A percentile compares a stretch with the other conserved stretches of the same genome.
phyloP scores from a whole-genome alignment of 1,140 invertebrate species.

The Drosophila repleta region DNA sequence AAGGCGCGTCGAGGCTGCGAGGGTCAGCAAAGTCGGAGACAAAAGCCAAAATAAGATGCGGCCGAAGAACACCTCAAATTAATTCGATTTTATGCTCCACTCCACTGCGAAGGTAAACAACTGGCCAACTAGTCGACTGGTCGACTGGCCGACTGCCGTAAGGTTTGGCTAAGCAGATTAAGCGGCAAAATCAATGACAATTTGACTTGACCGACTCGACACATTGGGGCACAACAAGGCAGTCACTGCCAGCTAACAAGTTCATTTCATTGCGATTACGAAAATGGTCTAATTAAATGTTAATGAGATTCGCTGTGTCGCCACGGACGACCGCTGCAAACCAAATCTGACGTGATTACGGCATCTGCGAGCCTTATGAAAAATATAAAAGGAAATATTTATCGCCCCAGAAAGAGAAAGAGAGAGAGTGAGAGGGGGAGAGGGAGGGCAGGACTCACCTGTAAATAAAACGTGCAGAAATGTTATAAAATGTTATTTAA shows the following conservation, averaged over 20 bases:
- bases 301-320: conserved; percentile 57
- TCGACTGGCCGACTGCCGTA: conserved; percentile 15
- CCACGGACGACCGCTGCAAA: background rate
- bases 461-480: conserved; percentile 43
- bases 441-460: conserved; percentile 36
- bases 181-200: conserved; percentile 75
- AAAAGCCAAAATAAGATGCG: conserved; percentile 20
- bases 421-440: too few species aligned
- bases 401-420: background rate
- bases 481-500: conserved; percentile 70
- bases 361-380: background rate
- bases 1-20: conserved; percentile 39
- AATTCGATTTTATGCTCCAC: conserved; percentile 74
- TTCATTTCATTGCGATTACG: conserved; percentile 67
- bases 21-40: conserved; percentile 1
- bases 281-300: conserved; percentile 77
- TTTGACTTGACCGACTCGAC: conserved; percentile 52
- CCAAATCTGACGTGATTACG: conserved; percentile 25
- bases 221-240: conserved; percentile 45
- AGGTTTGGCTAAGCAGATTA: conserved; percentile 58
- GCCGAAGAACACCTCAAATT: conserved; percentile 57
- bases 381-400: background rate
- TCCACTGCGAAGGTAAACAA: conserved; percentile 38
- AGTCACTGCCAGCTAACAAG: conserved; percentile 53
- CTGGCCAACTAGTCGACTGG: conserved; percentile 16